Conservation (phyloP, 1,140 invertebrate species). For the Bathynomus jamesi region DNA sequence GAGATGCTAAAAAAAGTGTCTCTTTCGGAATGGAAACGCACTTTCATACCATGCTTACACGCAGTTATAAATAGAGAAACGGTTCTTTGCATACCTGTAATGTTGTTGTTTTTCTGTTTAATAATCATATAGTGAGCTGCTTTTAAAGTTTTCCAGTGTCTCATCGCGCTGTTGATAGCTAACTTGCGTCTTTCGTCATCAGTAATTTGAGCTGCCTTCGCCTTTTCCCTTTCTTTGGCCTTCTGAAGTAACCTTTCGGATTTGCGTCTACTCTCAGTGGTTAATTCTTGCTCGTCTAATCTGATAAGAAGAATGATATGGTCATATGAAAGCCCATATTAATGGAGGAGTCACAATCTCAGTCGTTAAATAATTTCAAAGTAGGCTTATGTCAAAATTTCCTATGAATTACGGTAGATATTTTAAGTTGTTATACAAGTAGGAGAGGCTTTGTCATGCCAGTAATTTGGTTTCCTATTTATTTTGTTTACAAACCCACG, state of each 20-base stretch:
- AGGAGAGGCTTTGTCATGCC: no score
- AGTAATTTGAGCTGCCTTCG: conserved; percentile 19
- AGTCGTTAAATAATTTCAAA: no score
- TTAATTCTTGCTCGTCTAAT: conserved; percentile 37
- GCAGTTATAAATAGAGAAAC: no score
- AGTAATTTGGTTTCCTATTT: no score
- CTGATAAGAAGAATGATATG: background rate
- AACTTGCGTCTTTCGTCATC: conserved; percentile 31
- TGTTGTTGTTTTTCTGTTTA: conserved; percentile 19
- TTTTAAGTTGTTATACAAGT: no score
- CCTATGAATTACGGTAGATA: no score
- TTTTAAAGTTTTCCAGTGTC: conserved; percentile 35
- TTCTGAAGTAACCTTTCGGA: conserved; percentile 36
- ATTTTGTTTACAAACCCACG: no score
- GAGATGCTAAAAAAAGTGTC: no score
- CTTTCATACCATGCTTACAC: no score
- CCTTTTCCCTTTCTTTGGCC: conserved; percentile 31
- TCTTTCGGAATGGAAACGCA: no score
- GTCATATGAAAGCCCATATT: background rate
- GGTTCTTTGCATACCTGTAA: conserved; percentile 12
- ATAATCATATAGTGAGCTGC: conserved; percentile 21
- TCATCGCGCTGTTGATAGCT: conserved; percentile 36
- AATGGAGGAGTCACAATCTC: no score
- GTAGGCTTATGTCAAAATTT: no score
- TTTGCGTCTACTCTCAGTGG: conserved; percentile 26